Base-by-base conservation (phyloP, 92 coral and sea anemone genomes). In the Palythoa caribaeorum region DNA sequence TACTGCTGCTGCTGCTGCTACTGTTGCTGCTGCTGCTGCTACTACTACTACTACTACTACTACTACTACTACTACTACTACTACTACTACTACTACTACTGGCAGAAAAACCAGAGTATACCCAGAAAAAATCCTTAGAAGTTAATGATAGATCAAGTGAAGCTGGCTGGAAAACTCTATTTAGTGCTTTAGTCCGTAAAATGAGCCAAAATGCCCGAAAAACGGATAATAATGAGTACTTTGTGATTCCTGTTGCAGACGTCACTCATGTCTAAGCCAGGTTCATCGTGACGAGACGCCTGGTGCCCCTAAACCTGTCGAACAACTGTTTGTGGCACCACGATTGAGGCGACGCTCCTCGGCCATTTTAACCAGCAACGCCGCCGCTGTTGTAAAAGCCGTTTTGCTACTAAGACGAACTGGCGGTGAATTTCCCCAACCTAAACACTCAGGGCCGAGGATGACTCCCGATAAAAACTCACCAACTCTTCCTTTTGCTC, bases 371-470 rank as follows among this genome's bases (percentile, higher is more conserved):
- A 91, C 90, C 12, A 77, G 94, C 16, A 93, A 88, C 72, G 96
- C 98, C 5, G 96, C 96, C 2, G 98, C 98, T 1, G 98, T 95
- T 0, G 93, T 95, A 1, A 95, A 95, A 73, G 98, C 98, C 37
- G 98, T 95, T 39, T 60, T 95, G 4, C 87, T 95, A 48, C 83
- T 95, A 55, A 81, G 98, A 77, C 81, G 93, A 37, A 91, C 71
- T 16, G 47, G 53, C 35, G 51, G 38, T 38, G 60, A 54, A 69
- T 9, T 17, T n/a, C 28, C 28, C 28, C 76, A 77, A 36, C 38
- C 75, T 11, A 13, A 75, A 38, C 75, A 44, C 28, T 19, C 13
- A 38, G 71, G 10, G 1, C 19, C 53, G 15, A 39, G n/a, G 9
- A 9, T 38, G 11, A 44, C 52, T 37, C 37, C 51, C 69, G 9